phyloP scores from a whole-genome alignment of 2,888 invertebrate genomes.

The Hydrotaea cyrtoneurina region DNA sequence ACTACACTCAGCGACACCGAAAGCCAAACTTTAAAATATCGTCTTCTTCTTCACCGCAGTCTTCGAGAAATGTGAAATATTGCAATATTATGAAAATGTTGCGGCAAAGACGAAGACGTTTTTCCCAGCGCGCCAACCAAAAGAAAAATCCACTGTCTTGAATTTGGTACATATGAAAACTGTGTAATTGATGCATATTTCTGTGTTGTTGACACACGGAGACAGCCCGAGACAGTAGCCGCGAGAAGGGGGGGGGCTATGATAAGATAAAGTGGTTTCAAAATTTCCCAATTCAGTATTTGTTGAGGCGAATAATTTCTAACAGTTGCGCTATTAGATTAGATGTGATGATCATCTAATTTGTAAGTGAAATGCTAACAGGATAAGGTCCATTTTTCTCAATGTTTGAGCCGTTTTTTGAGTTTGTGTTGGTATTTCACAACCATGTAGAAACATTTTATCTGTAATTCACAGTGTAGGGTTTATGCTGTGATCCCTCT shows the following conservation, averaged over 20 bases:
- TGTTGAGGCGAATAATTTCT: background rate
- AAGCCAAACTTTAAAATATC: background rate
- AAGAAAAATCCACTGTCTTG: background rate
- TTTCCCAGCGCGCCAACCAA: background rate
- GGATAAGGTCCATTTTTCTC: too few species aligned
- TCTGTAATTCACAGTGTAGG: too few species aligned
- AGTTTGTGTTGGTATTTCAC: too few species aligned
- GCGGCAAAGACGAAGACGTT: background rate
- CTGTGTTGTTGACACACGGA: constrained; percentile 15
- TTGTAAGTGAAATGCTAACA: background rate
- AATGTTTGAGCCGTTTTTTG: too few species aligned
- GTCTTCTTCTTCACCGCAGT: background rate
- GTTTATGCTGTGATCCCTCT: too few species aligned
- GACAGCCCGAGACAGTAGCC: background rate
- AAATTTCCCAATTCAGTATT: background rate
- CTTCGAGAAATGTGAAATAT: constrained; percentile 49
- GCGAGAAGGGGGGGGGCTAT: background rate
- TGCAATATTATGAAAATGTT: constrained; percentile 44
- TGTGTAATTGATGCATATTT: constrained; percentile 20
- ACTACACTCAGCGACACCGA: background rate
- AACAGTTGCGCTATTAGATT: background rate
- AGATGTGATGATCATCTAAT: background rate
- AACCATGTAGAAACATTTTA: too few species aligned
- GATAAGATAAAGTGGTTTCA: constrained; percentile 9
- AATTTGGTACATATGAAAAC: constrained; percentile 6